Base-by-base conservation (phyloP, 2,888 invertebrate genomes). In the Bombylius major region DNA sequence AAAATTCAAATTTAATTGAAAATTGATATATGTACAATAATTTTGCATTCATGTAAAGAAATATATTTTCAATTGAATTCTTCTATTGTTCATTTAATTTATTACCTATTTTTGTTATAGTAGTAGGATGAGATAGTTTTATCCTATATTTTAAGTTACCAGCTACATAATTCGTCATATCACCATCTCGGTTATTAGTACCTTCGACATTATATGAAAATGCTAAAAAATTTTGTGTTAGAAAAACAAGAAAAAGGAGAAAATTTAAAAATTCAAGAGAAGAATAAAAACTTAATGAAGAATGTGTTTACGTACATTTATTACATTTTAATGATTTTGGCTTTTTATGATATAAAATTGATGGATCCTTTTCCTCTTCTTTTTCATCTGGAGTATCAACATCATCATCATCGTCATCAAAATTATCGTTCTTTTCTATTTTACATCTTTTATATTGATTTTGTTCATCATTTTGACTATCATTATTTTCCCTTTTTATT, bases 151-250 rank as follows among this genome's bases (percentile, higher is more conserved):
- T 90, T 65, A 96, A 78, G 75, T 94, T 89, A 72, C 93, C 90
- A 1, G 93, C 89, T 4, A 95, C 92, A 77, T 91, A 95, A 65
- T 91, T 85, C n/a, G 93, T 89, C 87, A 95, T 89, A 62, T 69
- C 67, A 5, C 92, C 92, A 66, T 91, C 89, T 64, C 87, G 83
- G 62, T 84, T 82, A 3, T 93, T 85, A 51, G 85, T 86, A 0
- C 93, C 90, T 68, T 89, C 89, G 56, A 88, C 75, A 65, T 86
- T 83, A 55, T 88, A 75, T 5, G 87, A 87, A 69, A 78, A 69
- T 13, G 66, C 69, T 68, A 56, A 23, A 47, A 32, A n/a, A n/a
- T n/a, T n/a, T n/a, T n/a, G n/a, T n/a, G 50, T 44, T 42, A 48
- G 56, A 47, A 51, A 53, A 49, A 50, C 12, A 31, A 33, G 14